Percentiles rank a stretch among this genome's conserved stretches.
These are phyloP conservation scores for Campoplex nolae DNA, from an alignment of 2,888 invertebrate species.

Conservation along the genomic window DNA sequence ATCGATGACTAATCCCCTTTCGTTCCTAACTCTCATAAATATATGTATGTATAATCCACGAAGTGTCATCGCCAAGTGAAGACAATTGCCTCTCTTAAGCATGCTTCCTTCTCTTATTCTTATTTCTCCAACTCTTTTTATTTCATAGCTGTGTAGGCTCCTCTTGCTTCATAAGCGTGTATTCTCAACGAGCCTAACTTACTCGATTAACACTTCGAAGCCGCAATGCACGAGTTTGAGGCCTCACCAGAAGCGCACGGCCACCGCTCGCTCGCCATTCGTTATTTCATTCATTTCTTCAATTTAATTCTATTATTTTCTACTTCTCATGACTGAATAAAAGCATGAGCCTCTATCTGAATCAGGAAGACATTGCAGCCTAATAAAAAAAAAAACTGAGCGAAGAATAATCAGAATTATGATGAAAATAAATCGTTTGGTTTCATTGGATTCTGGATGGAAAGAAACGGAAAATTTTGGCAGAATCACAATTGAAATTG, in stretches of 20 bases:
- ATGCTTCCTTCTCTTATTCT: neutral
- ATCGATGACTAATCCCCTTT: constrained; percentile 77
- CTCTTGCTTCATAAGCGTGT: neutral
- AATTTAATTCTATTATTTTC: neutral
- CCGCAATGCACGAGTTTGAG: constrained; percentile 66
- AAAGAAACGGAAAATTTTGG: neutral
- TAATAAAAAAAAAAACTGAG: no score
- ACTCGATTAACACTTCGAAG: constrained; percentile 72
- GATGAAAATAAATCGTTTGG: neutral
- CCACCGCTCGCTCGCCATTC: neutral
- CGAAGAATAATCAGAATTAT: neutral
- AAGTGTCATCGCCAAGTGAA: constrained; percentile 55
- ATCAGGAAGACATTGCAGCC: no score
- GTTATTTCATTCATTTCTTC: constrained; percentile 6
- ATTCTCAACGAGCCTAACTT: constrained; percentile 63
- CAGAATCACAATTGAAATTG: no score
- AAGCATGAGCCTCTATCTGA: no score
- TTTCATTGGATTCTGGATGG: neutral
- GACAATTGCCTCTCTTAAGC: constrained; percentile 48
- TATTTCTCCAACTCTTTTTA: constrained; percentile 29
- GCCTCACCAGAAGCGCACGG: constrained; percentile 7
- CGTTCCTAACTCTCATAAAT: constrained; percentile 21
- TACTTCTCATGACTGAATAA: neutral
- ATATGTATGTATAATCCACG: constrained; percentile 30
- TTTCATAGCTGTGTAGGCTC: neutral